Base-by-base conservation (phyloP, 1,140 invertebrate genomes). In the Pissodes strobi region DNA sequence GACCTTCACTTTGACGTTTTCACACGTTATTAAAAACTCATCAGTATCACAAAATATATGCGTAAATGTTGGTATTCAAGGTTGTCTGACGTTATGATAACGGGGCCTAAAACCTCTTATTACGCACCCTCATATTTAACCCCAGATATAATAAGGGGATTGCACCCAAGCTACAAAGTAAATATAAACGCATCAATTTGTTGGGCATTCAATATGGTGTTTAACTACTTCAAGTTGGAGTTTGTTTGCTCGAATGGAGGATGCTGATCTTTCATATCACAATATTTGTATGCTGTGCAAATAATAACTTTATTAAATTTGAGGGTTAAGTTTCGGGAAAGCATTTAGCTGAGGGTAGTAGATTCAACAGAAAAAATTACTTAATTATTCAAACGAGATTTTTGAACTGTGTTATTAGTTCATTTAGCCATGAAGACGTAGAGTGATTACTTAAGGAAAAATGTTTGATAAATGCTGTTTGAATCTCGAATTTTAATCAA, bases 281-380 rank as follows among this genome's bases (percentile, higher is more conserved):
- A 75, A 76, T 73, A 72, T 74, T 72, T 75, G 72, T 64, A 61
- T 68, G 46, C 55, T 66, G 71, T 70, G 69, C 66, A 72, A 74
- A 76, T 74, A 74, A 75, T 74, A 49, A 21, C 17, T 49, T 34
- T 45, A 60, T 49, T 38, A 60, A n/a, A 18, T 27, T 67, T 63
- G 52, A 27, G 45, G 57, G 15, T 45, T 49, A 39, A 39, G 22
- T 49, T 25, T 22, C 9, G 6, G 13, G 46, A 12, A 49, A 25
- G 13, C 4, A 21, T 12, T 4, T 19, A 19, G 8, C 2, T 45
- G 10, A 22, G 15, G 25, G 25, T 27, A 27, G 25, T 5, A 9
- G 25, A 5, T 9, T 27, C 9, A 27, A n/a, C n/a, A 27, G 25
- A 27, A 27, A 27, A 27, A 9, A 27, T 27, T 27, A 5, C 9